These are phyloP conservation scores for Diplogasteroides magnus DNA, from an alignment of 1,140 invertebrate species.

Conservation along the genomic window DNA sequence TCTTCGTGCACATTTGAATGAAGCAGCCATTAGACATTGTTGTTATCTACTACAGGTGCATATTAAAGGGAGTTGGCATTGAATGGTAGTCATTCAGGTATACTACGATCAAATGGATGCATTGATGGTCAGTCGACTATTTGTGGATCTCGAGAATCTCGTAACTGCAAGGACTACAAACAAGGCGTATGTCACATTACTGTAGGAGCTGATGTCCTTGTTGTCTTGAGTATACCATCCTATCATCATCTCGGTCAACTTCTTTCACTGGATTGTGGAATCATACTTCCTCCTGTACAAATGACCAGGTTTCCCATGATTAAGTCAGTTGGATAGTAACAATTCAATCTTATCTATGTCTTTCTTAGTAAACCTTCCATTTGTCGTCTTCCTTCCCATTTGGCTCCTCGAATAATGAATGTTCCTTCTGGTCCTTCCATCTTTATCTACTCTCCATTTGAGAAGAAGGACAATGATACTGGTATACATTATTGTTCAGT, in stretches of 20 bases:
- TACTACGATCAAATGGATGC: constrained; percentile 50
- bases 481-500: constrained; percentile 20
- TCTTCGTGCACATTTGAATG: constrained; percentile 37
- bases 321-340: constrained; percentile 29
- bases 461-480: constrained; percentile 32
- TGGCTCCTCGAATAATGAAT: constrained; percentile 42
- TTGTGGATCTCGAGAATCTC: constrained; percentile 46
- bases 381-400: constrained; percentile 38
- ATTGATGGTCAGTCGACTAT: constrained; percentile 31
- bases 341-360: neutral
- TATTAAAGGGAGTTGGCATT: neutral
- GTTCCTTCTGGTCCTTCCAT: constrained; percentile 31
- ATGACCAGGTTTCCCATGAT: constrained; percentile 48
- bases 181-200: neutral
- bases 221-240: neutral
- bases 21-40: constrained; percentile 52
- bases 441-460: constrained; percentile 55
- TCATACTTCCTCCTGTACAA: constrained; percentile 48
- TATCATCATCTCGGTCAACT: constrained; percentile 39
- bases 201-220: neutral
- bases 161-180: constrained; percentile 17
- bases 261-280: constrained; percentile 40
- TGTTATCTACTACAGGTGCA: constrained; percentile 50
- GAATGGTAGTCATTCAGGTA: constrained; percentile 25
- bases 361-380: constrained; percentile 40